These are phyloP conservation scores for Microplitis manilae DNA, from an alignment of 2,888 invertebrate species.

Conservation along the genomic window DNA sequence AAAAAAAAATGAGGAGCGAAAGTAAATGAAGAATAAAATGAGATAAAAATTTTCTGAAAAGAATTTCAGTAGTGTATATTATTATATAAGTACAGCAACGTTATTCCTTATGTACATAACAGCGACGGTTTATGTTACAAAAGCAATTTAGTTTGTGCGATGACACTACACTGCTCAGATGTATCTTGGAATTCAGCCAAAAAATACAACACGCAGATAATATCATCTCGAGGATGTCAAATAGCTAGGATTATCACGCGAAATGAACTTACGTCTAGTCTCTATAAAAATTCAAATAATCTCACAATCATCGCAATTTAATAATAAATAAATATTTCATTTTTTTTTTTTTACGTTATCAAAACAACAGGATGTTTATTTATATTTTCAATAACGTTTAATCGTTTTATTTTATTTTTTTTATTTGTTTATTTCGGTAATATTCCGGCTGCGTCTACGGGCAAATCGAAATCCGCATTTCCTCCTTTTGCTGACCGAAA, in stretches of 20 bases:
- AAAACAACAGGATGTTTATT: constrained; percentile 25
- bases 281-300: background rate
- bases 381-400: constrained; percentile 9
- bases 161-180: constrained; percentile 24
- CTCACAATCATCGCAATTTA: constrained; percentile 1
- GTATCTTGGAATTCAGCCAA: constrained; percentile 30
- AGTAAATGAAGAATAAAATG: background rate
- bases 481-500: constrained; percentile 31
- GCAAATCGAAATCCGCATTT: constrained; percentile 30
- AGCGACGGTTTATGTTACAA: constrained; percentile 34
- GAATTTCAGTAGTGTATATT: constrained; percentile 32
- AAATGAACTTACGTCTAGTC: constrained; percentile 17
- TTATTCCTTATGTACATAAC: background rate
- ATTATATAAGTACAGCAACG: background rate
- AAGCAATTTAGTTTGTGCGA: constrained; percentile 36
- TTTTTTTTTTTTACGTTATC: constrained; percentile 17
- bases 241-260: constrained; percentile 20
- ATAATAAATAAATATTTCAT: constrained; percentile 10
- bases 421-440: constrained; percentile 30
- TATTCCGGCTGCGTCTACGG: constrained; percentile 36
- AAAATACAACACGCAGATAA: constrained; percentile 29
- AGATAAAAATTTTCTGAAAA: background rate
- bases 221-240: constrained; percentile 28
- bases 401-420: background rate
- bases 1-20: background rate